phyloP scores from a whole-genome alignment of 2,797 vertebrate species.

The Decapterus maruadsi region DNA sequence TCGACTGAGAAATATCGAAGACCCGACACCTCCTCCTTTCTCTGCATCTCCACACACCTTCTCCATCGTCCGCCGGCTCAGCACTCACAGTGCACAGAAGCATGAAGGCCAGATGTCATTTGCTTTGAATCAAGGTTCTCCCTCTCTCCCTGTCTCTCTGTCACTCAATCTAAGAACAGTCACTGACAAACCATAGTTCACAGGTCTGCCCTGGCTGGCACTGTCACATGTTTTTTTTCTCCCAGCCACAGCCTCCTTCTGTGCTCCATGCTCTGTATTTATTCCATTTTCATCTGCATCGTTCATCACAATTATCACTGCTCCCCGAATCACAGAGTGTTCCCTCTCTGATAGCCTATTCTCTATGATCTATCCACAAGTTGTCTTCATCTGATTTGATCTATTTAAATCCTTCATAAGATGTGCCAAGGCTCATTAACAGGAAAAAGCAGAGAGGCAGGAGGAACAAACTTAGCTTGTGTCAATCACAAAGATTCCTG shows the following conservation, averaged over 20 bases:
- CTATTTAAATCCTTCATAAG: conserved; percentile 71
- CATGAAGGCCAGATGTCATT: conserved; percentile 59
- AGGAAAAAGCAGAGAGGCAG: conserved; percentile 34
- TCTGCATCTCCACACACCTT: conserved; percentile 6
- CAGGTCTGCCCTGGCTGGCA: neutral
- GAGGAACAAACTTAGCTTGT: conserved; percentile 58
- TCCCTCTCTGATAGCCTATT: conserved; percentile 57
- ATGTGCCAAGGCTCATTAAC: conserved; percentile 69
- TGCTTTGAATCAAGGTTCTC: conserved; percentile 29
- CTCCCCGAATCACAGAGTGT: conserved; percentile 51
- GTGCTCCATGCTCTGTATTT: conserved; percentile 35
- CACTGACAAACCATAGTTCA: conserved; percentile 12
- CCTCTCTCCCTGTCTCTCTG: conserved; percentile 11
- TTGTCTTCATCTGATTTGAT: conserved; percentile 67
- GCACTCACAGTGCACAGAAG: conserved; percentile 29
- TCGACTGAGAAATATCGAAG: neutral
- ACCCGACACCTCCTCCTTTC: neutral
- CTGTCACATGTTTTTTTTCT: neutral
- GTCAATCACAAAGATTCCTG: conserved; percentile 71
- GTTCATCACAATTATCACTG: conserved; percentile 43
- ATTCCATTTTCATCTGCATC: conserved; percentile 46
- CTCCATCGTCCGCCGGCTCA: conserved; percentile 8
- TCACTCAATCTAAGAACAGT: conserved; percentile 35
- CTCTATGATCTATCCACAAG: conserved; percentile 62
- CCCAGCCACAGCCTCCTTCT: neutral